phyloP scores from a whole-genome alignment of 1,140 invertebrate genomes.

The Holotrichia oblita region DNA sequence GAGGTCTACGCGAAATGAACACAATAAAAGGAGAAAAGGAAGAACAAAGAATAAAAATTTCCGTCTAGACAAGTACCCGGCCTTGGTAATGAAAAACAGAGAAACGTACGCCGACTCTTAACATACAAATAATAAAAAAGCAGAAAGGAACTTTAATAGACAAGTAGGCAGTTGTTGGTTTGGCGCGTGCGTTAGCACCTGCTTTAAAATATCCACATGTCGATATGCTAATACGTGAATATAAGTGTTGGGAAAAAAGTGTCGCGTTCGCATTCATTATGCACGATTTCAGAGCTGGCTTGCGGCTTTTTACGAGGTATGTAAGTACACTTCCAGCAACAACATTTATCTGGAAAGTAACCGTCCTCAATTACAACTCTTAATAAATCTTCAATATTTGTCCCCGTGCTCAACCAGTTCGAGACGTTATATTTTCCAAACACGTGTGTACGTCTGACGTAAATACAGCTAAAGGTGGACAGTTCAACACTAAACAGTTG shows the following conservation, averaged over 20 bases:
- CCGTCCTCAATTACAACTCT: slow-evolving; percentile 20
- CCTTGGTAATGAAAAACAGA: slow-evolving; percentile 28
- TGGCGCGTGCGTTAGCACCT: slow-evolving; percentile 37
- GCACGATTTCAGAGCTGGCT: background rate
- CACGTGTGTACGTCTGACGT: background rate
- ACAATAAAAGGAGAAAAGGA: background rate
- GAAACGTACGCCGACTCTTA: slow-evolving; percentile 15
- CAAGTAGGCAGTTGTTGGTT: slow-evolving; percentile 20
- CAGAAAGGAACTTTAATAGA: slow-evolving; percentile 34
- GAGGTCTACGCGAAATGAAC: background rate
- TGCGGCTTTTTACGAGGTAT: background rate
- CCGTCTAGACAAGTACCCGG: slow-evolving; percentile 33
- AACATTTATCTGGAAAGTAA: slow-evolving; percentile 10
- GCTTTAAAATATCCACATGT: slow-evolving; percentile 35
- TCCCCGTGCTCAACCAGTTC: slow-evolving; percentile 27
- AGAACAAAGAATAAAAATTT: slow-evolving; percentile 19
- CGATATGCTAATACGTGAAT: slow-evolving; percentile 33
- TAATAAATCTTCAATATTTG: slow-evolving; percentile 35
- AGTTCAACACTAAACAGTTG: background rate
- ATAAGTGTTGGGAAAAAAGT: slow-evolving; percentile 18
- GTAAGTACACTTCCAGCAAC: background rate
- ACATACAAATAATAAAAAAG: slow-evolving; percentile 13
- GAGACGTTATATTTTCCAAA: background rate
- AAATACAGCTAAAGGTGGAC: background rate
- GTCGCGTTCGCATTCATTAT: slow-evolving; percentile 29